phyloP scores from a whole-genome alignment of 2,888 invertebrate genomes.

The Sminthurides aquaticus region DNA sequence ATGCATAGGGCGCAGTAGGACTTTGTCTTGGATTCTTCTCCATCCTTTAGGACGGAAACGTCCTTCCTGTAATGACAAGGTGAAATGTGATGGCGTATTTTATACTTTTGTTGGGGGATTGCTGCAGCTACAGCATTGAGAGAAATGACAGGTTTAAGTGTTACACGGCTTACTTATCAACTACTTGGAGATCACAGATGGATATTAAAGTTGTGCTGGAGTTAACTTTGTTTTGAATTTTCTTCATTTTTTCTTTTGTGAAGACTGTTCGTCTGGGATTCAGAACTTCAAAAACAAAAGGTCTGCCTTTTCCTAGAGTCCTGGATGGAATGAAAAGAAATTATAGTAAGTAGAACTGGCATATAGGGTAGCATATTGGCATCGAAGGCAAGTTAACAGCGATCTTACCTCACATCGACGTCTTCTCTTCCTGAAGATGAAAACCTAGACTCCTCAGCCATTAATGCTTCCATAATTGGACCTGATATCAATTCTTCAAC shows the following conservation, averaged over 20 bases:
- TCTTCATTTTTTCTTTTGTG: constrained; percentile 50
- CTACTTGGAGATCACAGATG: constrained; percentile 59
- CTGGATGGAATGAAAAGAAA: constrained; percentile 46
- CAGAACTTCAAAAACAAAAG: constrained; percentile 80
- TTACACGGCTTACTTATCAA: constrained; percentile 55
- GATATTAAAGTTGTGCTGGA: constrained; percentile 52
- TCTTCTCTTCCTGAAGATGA: constrained; percentile 92
- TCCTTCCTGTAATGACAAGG: constrained; percentile 53
- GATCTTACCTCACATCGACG: constrained; percentile 68
- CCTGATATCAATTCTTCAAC: constrained; percentile 81
- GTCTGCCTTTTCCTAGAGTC: constrained; percentile 82
- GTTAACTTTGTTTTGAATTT: constrained; percentile 58
- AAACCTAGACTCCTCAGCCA: constrained; percentile 63
- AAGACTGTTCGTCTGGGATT: constrained; percentile 58
- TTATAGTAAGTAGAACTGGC: not conserved
- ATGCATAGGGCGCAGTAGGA: constrained; percentile 73
- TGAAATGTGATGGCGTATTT: not conserved
- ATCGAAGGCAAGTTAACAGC: not conserved
- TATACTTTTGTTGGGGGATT: no score
- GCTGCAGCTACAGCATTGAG: no score
- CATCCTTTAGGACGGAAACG: constrained; percentile 64
- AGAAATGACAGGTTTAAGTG: no score
- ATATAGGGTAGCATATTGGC: not conserved
- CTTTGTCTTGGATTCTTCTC: constrained; percentile 82
- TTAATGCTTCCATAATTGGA: constrained; percentile 56